Evolutionary conservation across 1,140 invertebrate genomes (phyloP).

Genomic region (Drosophila suzukii): DNA sequence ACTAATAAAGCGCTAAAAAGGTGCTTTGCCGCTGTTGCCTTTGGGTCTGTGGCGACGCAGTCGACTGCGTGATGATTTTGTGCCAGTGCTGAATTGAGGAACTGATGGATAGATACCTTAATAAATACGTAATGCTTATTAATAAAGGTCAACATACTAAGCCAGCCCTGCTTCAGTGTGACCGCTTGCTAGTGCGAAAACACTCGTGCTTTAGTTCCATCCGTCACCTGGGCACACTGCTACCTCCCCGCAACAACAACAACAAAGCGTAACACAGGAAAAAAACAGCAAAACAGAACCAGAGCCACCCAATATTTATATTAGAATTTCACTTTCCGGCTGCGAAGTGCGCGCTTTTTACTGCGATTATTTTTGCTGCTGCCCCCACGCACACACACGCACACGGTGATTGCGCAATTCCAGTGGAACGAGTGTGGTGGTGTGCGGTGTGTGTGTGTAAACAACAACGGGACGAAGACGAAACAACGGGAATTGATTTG

Average conservation of each 20-base stretch:
- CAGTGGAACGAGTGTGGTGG: constrained; percentile 14
- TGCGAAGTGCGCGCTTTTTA: constrained; percentile 10
- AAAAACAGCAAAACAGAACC: constrained; percentile 12
- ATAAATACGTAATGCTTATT: no score
- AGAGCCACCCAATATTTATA: constrained; percentile 16
- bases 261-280: constrained; percentile 27
- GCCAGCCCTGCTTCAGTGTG: not conserved
- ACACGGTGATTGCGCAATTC: constrained; percentile 29
- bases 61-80: no score
- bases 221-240: constrained; percentile 1
- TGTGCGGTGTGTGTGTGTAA: constrained; percentile 28
- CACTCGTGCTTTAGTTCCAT: not conserved
- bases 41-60: no score
- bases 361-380: constrained; percentile 1
- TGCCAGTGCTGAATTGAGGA: no score
- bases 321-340: constrained; percentile 10
- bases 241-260: constrained; percentile 23
- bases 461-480: constrained; percentile 29
- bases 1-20: no score
- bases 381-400: not conserved
- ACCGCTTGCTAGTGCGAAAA: not conserved
- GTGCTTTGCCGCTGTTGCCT: no score
- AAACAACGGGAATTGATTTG: constrained; percentile 37
- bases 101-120: no score
- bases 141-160: not conserved